Evolutionary conservation across 2,113 vertebrate species (phyloP), one percentile per base, ranked within the genome.

Genomic region (Ifrita kowaldi): DNA sequence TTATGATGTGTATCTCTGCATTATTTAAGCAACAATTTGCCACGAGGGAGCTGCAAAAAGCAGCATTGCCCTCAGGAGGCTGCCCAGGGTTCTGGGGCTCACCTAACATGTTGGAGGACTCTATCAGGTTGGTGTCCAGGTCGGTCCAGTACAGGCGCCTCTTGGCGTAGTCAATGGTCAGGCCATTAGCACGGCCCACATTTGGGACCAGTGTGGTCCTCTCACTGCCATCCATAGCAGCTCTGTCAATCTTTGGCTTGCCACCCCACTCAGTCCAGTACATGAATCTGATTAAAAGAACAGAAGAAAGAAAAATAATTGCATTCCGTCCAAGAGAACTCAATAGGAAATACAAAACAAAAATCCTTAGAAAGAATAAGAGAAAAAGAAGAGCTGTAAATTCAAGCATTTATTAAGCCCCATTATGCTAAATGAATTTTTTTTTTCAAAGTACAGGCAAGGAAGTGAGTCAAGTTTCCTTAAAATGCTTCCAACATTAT

Each of bases 191-290:
- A 3, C 99, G 98, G 1, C 99, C 99, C 94, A 99, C 99, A 1
- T 99, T 98, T 1, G 98, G 98, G 78, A 99, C 99, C 96, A 99
- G 75, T 0, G 99, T 99, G 44, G 98, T 98, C 5, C 99, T 98
- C 32, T 99, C 99, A 3, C 98, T 98, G 49, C 99, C 99, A 46
- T 99, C 99, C 99, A 99, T 99, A 3, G 99, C 98, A 4, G 99
- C 98, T 23, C 99, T 97, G 95, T 99, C 99, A 67, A 99, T 99
- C 96, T 99, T 99, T 0, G 99, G 99, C 89, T 99, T 99, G 33
- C 99, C 99, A 12, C 99, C 99, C 99, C 99, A 99, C 85, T 99
- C 99, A 3, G 99, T 99, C 99, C 99, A 99, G 97, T 99, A 99
- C 99, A 99, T 99, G 97, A 99, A 99, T 49, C 99, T 98, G 85